phyloP scores from a whole-genome alignment of 2,113 vertebrate species.

The Variabilichromis moorii region DNA sequence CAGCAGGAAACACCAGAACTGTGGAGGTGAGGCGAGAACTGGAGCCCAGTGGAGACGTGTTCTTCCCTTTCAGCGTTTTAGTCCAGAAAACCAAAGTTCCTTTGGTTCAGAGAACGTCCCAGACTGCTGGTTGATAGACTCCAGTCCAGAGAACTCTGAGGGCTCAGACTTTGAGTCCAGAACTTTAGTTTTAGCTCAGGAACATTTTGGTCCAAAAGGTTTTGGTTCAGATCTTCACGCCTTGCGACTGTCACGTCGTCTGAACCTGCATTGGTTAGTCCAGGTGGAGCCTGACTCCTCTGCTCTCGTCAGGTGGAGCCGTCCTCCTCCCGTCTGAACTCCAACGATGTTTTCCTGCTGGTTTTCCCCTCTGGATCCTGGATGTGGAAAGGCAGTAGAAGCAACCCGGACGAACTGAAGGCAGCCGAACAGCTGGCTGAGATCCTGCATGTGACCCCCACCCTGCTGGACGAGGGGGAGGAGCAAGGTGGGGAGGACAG shows the following conservation, averaged over 20 bases:
- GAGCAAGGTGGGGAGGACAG: constrained; percentile 76
- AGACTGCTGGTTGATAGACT: background rate
- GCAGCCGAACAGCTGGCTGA: constrained; percentile 75
- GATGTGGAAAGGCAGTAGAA: constrained; percentile 79
- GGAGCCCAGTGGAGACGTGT: background rate
- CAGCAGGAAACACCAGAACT: constrained; percentile 75
- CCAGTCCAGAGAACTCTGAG: background rate
- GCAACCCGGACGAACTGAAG: constrained; percentile 66
- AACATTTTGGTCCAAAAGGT: background rate
- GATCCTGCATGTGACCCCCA: constrained; percentile 65
- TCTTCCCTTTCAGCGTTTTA: background rate
- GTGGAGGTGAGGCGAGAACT: constrained; percentile 72
- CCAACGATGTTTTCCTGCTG: constrained; percentile 83
- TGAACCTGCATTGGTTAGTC: background rate
- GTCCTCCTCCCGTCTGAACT: constrained; percentile 78
- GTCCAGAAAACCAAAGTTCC: background rate
- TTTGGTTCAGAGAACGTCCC: background rate
- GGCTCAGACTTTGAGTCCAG: background rate
- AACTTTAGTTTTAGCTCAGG: background rate
- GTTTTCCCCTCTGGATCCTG: constrained; percentile 73
- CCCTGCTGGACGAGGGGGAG: constrained; percentile 75
- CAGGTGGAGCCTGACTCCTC: background rate
- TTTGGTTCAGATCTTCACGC: background rate
- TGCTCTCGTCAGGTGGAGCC: constrained; percentile 65
- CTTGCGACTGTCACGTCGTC: background rate